These are phyloP conservation scores for Drosophila nasuta DNA, from an alignment of 1,140 invertebrate species.

Conservation along the genomic window DNA sequence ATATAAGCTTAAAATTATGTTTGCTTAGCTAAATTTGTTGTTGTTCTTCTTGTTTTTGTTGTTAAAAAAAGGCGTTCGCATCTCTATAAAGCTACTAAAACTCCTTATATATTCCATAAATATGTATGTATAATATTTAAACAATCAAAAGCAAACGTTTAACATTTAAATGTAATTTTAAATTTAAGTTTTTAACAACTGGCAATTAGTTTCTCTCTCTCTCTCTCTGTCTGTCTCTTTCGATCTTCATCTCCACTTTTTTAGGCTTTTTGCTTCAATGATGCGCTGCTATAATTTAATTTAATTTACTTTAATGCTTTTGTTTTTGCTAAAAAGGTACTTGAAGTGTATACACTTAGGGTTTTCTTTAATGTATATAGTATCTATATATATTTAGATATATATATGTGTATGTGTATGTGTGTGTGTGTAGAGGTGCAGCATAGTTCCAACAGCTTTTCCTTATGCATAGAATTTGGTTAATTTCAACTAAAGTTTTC, in stretches of 20 bases:
- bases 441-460: slow-evolving; percentile 30
- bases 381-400: slow-evolving; percentile 9
- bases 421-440: slow-evolving; percentile 18
- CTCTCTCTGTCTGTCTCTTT: no score
- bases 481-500: slow-evolving; percentile 54
- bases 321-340: slow-evolving; percentile 78
- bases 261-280: slow-evolving; percentile 35
- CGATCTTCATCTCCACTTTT: neutral
- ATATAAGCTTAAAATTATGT: slow-evolving; percentile 14
- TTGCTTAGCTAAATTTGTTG: slow-evolving; percentile 30
- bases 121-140: slow-evolving; percentile 36
- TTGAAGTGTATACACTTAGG: slow-evolving; percentile 77
- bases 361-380: slow-evolving; percentile 30
- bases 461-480: slow-evolving; percentile 41
- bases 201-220: slow-evolving; percentile 32
- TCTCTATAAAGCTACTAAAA: slow-evolving; percentile 47
- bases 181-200: slow-evolving; percentile 52
- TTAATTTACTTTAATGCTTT: slow-evolving; percentile 39
- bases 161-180: slow-evolving; percentile 45
- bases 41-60: slow-evolving; percentile 8
- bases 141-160: slow-evolving; percentile 55
- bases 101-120: slow-evolving; percentile 21
- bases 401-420: slow-evolving; percentile 13
- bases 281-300: slow-evolving; percentile 26
- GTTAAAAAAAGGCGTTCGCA: slow-evolving; percentile 42